These are phyloP conservation scores for Chromoteleia sp. DNA, from an alignment of 2,888 invertebrate species.

Conservation along the genomic window DNA sequence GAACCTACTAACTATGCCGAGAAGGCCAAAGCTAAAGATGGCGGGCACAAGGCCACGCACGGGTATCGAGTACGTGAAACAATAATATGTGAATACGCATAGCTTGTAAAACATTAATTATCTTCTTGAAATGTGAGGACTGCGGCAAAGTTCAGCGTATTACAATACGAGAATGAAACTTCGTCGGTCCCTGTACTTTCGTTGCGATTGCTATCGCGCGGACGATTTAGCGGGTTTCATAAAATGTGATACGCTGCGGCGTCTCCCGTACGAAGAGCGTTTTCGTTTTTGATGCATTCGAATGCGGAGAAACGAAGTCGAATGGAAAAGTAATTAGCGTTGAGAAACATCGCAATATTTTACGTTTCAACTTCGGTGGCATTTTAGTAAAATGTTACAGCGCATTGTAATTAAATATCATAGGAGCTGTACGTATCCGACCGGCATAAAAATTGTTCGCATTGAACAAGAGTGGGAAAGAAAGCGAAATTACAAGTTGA, in stretches of 20 bases:
- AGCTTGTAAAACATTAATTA: slow-evolving; percentile 62
- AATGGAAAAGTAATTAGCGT: slow-evolving; percentile 12
- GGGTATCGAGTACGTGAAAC: slow-evolving; percentile 43
- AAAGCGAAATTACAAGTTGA: not conserved
- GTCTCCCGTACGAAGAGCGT: no score
- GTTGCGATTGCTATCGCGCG: slow-evolving; percentile 21
- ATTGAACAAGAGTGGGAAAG: slow-evolving; percentile 3
- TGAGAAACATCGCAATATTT: slow-evolving; percentile 1
- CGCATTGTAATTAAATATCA: slow-evolving; percentile 22
- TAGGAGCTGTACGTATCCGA: not conserved
- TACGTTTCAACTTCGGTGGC: slow-evolving; percentile 2
- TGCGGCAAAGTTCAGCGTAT: slow-evolving; percentile 49
- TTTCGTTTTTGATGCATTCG: slow-evolving; percentile 11
- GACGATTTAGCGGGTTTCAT: slow-evolving; percentile 13
- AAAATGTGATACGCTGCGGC: no score
- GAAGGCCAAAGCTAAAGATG: slow-evolving; percentile 52
- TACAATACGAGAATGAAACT: slow-evolving; percentile 48
- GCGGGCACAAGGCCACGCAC: slow-evolving; percentile 43
- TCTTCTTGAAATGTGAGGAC: slow-evolving; percentile 65
- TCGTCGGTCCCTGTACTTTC: slow-evolving; percentile 27
- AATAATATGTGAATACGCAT: slow-evolving; percentile 56
- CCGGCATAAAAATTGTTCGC: not conserved
- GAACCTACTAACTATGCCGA: slow-evolving; percentile 53
- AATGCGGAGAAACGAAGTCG: not conserved
- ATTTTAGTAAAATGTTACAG: slow-evolving; percentile 33